Evolutionary conservation across 2,113 vertebrate genomes (phyloP), one percentile per base, ranked within the genome.

Genomic region (Mobula hypostoma): DNA sequence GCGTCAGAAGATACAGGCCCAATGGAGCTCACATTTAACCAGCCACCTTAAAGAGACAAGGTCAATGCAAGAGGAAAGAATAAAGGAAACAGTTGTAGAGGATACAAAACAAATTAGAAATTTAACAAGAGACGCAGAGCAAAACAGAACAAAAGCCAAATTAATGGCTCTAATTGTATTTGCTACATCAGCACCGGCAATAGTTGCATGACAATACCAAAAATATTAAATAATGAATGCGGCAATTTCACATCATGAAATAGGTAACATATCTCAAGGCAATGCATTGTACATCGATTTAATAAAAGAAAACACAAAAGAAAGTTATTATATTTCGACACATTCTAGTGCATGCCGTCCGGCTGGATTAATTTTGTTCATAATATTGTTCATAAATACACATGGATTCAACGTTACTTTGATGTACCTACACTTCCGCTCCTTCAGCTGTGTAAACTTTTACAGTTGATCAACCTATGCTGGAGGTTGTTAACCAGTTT

Each of bases 1-100:
- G 95, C 94, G 95, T 94, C 95, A 95, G 72, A 95, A 94, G 92
- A 94, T 94, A 87, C 68, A 87, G 80, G 90, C 94, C 94, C 70
- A 94, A 94, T 77, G 70, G 21, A 93, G 90, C 36, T 93, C 68
- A 74, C 36, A 93, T 93, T 93, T 74, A 93, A 93, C 68, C 90
- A 74, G 90, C 32, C 68, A 72, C 90, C 90, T 93, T 72, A 93
- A 93, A 74, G 90, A 56, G n/a, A 93, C 90, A 74, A 93, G 90
- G 90, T 93, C 90, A 93, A 40, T 68, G n/a, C 88, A 92, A 68
- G 68, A 93, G 66, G 90, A 93, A 93, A 48, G 68, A 29, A 17
- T 74, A 48, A 72, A 74, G 66, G 90, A 93, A 93, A 93, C 90
- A 93, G 68, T 93, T 48, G 90, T 21, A 76, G 82, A 94, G 77